Evolutionary conservation across 2,797 vertebrate species (phyloP), one percentile per base, ranked within the genome.

Genomic region (Muscicapa striata): DNA sequence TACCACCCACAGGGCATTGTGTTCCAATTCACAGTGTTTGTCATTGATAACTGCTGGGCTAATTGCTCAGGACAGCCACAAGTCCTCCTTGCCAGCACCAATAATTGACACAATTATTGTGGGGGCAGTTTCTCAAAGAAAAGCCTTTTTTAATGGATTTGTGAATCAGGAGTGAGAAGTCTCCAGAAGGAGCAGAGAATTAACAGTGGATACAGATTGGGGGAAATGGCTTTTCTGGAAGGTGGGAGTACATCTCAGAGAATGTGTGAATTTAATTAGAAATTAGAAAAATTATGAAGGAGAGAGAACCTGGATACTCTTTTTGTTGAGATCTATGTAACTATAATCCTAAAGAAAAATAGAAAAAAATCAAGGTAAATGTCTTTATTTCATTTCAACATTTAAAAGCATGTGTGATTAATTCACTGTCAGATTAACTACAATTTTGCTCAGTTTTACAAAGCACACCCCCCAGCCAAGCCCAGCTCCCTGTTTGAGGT

Each of bases 151-250:
- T 55, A 87, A 76, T 77, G 48, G 78, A 62, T 69, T 87, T 6
- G 13, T 61, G 64, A 46, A 58, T 68, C 26, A 49, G 19, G 46
- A 90, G 68, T 2, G 18, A 58, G 43, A 70, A 59, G 23, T 52
- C 51, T 75, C 36, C 36, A 89, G 67, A 66, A 89, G 78, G 9
- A 62, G 11, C 17, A 69, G 76, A 1, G 38, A 90, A 89, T 66
- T 80, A 84, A 12, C 34, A 61, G 40, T 9, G 57, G 30, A 61
- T 68, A 57, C 27, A 84, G 83, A 88, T 52, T 10, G 11, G 11
- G 73, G n/a, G 32, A 84, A 96, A 92, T 32, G 19, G 14, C 17
- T 96, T 85, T 91, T 94, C 90, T 88, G 52, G n/a, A 77, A 91
- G 70, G 84, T 38, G 49, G 74, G 87, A 81, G 32, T 29, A 32